phyloP scores from a whole-genome alignment of 1,140 invertebrate species.

The Drosophila subpulchrella region DNA sequence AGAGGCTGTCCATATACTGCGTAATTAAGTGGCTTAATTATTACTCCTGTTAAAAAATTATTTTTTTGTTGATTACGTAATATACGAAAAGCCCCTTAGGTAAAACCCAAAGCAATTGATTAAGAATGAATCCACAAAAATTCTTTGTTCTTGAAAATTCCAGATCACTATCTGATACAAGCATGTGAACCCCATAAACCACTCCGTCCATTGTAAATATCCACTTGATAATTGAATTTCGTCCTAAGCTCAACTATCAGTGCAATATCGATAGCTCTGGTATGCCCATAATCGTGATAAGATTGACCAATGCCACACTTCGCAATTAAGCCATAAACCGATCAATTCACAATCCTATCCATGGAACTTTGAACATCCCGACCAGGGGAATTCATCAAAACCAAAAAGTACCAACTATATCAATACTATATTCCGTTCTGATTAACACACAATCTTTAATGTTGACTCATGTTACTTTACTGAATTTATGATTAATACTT shows the following conservation, averaged over 20 bases:
- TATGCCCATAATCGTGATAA: conserved; percentile 34
- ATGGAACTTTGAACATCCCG: conserved; percentile 1
- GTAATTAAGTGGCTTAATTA: too few species aligned
- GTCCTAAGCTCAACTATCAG: conserved; percentile 26
- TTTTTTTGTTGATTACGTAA: too few species aligned
- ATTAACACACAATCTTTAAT: neutral
- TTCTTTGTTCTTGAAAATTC: conserved; percentile 8
- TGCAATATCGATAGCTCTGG: conserved; percentile 10
- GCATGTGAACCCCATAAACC: conserved; percentile 37
- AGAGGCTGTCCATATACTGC: too few species aligned
- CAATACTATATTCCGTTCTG: neutral
- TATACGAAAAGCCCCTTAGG: neutral
- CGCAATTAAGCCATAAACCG: conserved; percentile 30
- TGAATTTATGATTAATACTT: conserved; percentile 21
- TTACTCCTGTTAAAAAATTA: too few species aligned
- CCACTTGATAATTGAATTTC: conserved; percentile 21
- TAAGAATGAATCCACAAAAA: neutral
- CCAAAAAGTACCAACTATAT: neutral
- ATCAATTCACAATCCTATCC: conserved; percentile 24
- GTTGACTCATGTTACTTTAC: conserved; percentile 20
- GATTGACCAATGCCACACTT: conserved; percentile 20
- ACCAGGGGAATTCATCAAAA: neutral
- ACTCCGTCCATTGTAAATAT: conserved; percentile 26
- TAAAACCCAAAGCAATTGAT: neutral
- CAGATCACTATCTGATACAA: neutral